phyloP scores from a whole-genome alignment of 1,140 invertebrate genomes.

The Heterodera schachtii region DNA sequence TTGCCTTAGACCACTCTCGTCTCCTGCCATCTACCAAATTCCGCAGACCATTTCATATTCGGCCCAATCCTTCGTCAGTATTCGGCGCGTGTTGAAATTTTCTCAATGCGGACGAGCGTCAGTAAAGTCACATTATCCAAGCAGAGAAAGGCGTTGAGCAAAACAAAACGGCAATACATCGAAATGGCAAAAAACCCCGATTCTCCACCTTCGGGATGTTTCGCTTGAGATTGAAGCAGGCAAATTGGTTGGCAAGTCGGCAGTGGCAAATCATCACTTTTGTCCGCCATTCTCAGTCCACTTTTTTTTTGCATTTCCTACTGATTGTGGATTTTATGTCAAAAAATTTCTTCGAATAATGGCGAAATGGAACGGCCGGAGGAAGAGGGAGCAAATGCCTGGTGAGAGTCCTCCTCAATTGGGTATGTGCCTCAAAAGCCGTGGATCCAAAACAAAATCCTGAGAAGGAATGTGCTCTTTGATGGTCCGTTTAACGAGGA shows the following conservation, averaged over 20 bases:
- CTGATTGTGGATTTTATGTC: background rate
- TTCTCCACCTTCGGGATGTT: slow-evolving; percentile 44
- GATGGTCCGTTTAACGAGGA: slow-evolving; percentile 42
- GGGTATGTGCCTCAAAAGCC: slow-evolving; percentile 70
- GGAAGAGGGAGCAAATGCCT: slow-evolving; percentile 19
- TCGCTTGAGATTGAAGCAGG: slow-evolving; percentile 65
- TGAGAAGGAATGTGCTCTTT: slow-evolving; percentile 51
- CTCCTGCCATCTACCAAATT: slow-evolving; percentile 45
- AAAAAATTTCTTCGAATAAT: slow-evolving; percentile 1
- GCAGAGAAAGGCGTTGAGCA: background rate
- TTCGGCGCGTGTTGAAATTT: slow-evolving; percentile 35
- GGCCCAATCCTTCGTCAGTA: slow-evolving; percentile 37
- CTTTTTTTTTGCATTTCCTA: too few species aligned
- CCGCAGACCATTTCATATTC: slow-evolving; percentile 31
- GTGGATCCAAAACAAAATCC: slow-evolving; percentile 70
- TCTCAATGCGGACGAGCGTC: slow-evolving; percentile 29
- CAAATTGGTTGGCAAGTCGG: slow-evolving; percentile 76
- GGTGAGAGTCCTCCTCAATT: slow-evolving; percentile 47
- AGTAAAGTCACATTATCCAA: slow-evolving; percentile 24
- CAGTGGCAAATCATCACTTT: slow-evolving; percentile 73
- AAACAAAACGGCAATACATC: background rate
- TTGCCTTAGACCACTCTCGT: slow-evolving; percentile 33
- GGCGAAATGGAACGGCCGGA: slow-evolving; percentile 37
- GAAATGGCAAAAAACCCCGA: background rate
- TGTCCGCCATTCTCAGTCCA: slow-evolving; percentile 36